phyloP scores from a whole-genome alignment of 2,113 vertebrate species.

The Cynopterus brachyotis region DNA sequence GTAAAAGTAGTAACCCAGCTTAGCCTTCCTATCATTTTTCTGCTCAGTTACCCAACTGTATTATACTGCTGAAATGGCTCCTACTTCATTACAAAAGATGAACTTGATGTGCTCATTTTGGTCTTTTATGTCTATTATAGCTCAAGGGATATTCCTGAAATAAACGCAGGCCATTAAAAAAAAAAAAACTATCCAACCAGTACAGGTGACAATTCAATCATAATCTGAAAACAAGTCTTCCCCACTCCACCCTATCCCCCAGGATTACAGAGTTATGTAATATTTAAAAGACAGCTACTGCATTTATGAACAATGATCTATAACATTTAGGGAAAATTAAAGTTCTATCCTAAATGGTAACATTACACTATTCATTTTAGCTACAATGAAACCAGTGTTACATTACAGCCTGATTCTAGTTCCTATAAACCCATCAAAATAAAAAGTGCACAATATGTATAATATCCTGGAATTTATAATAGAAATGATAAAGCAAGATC shows the following conservation, averaged over 20 bases:
- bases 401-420: background rate
- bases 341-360: background rate
- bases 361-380: constrained; percentile 7
- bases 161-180: background rate
- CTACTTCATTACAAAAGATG: background rate
- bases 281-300: background rate
- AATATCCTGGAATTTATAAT: background rate
- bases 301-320: background rate
- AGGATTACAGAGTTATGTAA: background rate
- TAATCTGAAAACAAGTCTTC: background rate
- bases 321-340: background rate
- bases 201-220: constrained; percentile 13
- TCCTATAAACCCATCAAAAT: constrained; percentile 27
- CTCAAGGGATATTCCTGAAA: constrained; percentile 32
- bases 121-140: background rate
- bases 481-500: background rate
- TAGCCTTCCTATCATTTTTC: background rate
- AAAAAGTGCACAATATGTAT: background rate
- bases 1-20: background rate
- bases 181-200: background rate
- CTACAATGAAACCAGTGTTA: constrained; percentile 31
- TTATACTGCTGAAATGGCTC: background rate
- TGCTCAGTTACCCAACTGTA: background rate
- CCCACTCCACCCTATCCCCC: too few species aligned
- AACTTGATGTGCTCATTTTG: background rate